Evolutionary conservation across 64 coral and sea anemone species (phyloP), one percentile per base, ranked within the genome.

Genomic region (Pocillopora damicornis): DNA sequence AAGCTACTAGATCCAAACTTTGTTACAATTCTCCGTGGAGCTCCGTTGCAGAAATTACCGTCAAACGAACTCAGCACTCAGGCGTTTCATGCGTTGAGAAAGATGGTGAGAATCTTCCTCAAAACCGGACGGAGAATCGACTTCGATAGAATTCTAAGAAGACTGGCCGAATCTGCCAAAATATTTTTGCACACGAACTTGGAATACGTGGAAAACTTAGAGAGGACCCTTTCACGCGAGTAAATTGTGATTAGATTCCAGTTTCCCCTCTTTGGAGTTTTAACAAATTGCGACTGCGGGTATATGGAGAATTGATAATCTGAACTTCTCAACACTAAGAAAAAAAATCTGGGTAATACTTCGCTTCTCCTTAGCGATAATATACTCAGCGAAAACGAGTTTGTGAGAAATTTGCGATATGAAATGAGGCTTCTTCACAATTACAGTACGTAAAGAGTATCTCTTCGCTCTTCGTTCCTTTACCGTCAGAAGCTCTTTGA

Each of bases 131-230:
- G 63, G 69, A 84, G 72, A 90, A 63, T 80, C 73, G 92, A 94
- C 37, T 94, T 90, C 26, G 89, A 90, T 77, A 90, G 85, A 87
- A 94, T 90, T 73, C 58, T 94, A 8, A 90, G 25, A 56, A 94
- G 88, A 87, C 60, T 86, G 36, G 76, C 75, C 2, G 88, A 94
- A 59, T 85, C 89, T 67, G 83, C 88, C 26, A 88, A 86, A 73
- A 76, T 60, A 10, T 94, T 90, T 87, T 60, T 94, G 13, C 79
- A 90, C 14, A 80, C 63, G 26, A 74, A 94, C 11, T 79, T 87
- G 74, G 56, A 60, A 6, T 60, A 15, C 15, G 74, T 76, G 37
- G 85, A 76, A 42, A 11, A 15, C 8, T 59, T 74, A 75, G 85
- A 87, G 75, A 87, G 72, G 17, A 75, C n/a, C 60, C 51, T 87